These are phyloP conservation scores for Montipora efflorescens DNA, from an alignment of 64 coral and sea anemone genomes.

Conservation along the genomic window DNA sequence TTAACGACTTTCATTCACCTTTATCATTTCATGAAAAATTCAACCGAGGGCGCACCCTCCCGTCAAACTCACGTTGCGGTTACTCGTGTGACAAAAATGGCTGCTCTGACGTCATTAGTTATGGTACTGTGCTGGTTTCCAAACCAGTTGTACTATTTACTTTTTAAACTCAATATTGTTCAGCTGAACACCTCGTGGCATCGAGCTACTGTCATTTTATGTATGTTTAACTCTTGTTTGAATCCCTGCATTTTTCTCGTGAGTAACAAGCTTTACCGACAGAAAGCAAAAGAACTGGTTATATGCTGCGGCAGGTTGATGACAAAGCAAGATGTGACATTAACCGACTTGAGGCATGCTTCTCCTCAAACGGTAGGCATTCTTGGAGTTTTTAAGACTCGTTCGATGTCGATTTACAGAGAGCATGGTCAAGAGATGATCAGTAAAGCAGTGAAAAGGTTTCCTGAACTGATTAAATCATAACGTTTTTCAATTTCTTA, in stretches of 20 bases:
- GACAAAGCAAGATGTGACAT: background rate
- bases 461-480: too few species aligned
- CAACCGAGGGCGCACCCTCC: background rate
- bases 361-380: background rate
- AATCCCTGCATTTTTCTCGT: constrained; percentile 76
- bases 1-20: constrained; percentile 31
- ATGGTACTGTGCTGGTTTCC: constrained; percentile 72
- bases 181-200: constrained; percentile 57
- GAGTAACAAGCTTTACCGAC: constrained; percentile 67
- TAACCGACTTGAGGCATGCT: background rate
- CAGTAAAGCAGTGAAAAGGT: too few species aligned
- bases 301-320: background rate
- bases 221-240: constrained; percentile 70
- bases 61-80: background rate
- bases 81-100: constrained; percentile 68
- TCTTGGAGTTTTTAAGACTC: background rate
- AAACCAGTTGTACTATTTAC: constrained; percentile 60
- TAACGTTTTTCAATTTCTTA: too few species aligned
- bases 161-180: constrained; percentile 53
- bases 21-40: constrained; percentile 54
- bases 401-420: background rate
- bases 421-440: too few species aligned
- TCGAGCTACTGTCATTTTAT: constrained; percentile 50
- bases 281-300: constrained; percentile 40
- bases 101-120: constrained; percentile 59